Evolutionary conservation across 1,140 invertebrate species (phyloP).

Genomic region (Cyclina sinensis): DNA sequence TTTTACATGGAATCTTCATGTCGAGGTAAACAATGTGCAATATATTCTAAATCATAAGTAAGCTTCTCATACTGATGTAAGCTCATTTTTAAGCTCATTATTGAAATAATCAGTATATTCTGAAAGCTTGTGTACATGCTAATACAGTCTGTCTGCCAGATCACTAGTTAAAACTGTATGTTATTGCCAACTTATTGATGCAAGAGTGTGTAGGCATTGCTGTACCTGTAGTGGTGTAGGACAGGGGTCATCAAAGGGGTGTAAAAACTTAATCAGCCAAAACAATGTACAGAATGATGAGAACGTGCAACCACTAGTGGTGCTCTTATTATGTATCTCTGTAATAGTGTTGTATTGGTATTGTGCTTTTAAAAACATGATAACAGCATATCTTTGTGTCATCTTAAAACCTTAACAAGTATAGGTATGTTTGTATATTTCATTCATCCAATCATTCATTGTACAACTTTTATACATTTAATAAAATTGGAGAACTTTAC

Average conservation of each 20-base stretch:
- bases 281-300: no score
- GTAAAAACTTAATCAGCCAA: no score
- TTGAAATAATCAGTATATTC: not conserved
- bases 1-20: not conserved
- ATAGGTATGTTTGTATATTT: not conserved
- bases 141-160: not conserved
- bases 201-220: no score
- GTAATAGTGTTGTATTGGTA: conserved; percentile 20
- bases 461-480: conserved; percentile 50
- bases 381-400: not conserved
- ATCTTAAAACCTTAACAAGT: not conserved
- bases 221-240: no score
- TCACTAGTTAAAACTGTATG: not conserved
- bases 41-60: not conserved
- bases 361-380: conserved; percentile 11
- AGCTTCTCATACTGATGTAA: not conserved
- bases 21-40: not conserved
- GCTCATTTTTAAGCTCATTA: not conserved
- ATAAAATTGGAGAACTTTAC: conserved; percentile 21
- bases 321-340: no score
- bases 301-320: no score
- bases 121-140: not conserved
- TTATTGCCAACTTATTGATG: no score
- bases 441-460: conserved; percentile 28
- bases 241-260: no score